Conservation (phyloP, 2,797 vertebrate species). For the Yasuhikotakia modesta region DNA sequence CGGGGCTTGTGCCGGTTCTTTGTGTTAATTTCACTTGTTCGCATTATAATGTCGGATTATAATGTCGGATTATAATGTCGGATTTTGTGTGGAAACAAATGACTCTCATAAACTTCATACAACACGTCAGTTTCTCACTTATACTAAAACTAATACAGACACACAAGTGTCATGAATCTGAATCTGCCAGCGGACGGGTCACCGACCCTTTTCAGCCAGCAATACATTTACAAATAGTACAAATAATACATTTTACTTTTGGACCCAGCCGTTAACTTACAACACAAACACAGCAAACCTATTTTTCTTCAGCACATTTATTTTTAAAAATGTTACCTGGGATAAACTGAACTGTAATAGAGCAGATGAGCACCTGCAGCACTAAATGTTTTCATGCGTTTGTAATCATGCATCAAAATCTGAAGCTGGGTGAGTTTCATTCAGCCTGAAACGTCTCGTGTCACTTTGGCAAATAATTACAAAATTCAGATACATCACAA, state of each 20-base stretch:
- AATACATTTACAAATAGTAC: too few species aligned
- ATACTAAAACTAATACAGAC: too few species aligned
- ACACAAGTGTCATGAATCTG: too few species aligned
- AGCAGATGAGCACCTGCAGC: constrained; percentile 48
- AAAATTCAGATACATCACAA: constrained; percentile 63
- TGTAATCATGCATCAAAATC: constrained; percentile 58
- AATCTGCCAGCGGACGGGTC: too few species aligned
- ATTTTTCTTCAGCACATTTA: constrained; percentile 33
- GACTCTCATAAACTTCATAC: too few species aligned
- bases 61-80: too few species aligned
- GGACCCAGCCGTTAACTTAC: background rate
- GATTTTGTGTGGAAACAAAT: too few species aligned
- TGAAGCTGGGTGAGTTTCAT: constrained; percentile 19
- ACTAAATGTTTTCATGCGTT: constrained; percentile 48
- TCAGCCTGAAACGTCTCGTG: constrained; percentile 24
- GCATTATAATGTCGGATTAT: too few species aligned
- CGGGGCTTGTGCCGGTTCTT: constrained; percentile 2
- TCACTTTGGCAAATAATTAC: constrained; percentile 63
- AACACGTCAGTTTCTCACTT: too few species aligned
- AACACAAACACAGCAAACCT: background rate
- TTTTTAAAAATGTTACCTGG: constrained; percentile 24
- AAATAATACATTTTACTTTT: background rate
- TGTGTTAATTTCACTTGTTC: too few species aligned
- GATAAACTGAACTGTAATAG: constrained; percentile 27
- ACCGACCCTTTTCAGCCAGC: too few species aligned